phyloP scores from a whole-genome alignment of 2,113 vertebrate genomes.

The Anoura caudifer region DNA sequence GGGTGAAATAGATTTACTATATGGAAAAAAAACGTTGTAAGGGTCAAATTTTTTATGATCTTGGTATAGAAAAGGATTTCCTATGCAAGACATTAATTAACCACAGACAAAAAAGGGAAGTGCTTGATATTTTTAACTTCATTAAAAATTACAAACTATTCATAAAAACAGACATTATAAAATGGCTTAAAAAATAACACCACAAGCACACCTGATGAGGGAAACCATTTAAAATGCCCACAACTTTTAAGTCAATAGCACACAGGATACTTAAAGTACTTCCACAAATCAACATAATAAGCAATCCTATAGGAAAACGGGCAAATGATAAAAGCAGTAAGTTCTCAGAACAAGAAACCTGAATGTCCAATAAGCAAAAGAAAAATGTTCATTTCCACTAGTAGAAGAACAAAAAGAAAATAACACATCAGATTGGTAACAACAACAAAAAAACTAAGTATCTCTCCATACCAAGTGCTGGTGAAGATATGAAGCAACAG shows the following conservation, averaged over 20 bases:
- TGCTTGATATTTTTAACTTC: background rate
- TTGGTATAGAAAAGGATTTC: background rate
- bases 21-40: background rate
- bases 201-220: background rate
- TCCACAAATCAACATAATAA: conserved; percentile 31
- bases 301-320: background rate
- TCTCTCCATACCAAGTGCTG: background rate
- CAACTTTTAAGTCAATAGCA: background rate
- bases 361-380: background rate
- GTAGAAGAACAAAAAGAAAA: conserved; percentile 4
- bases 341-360: background rate
- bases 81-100: background rate
- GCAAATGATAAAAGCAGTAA: background rate
- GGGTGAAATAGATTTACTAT: background rate
- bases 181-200: background rate
- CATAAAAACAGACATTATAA: background rate
- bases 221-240: conserved; percentile 20
- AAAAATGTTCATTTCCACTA: background rate
- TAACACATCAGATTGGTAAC: background rate
- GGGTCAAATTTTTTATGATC: background rate
- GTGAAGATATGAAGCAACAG: background rate
- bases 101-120: background rate
- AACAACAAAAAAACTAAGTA: background rate
- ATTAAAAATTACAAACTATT: background rate
- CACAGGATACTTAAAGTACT: background rate